These are phyloP conservation scores for Netelia inedita DNA, from an alignment of 2,888 invertebrate genomes.

Conservation along the genomic window DNA sequence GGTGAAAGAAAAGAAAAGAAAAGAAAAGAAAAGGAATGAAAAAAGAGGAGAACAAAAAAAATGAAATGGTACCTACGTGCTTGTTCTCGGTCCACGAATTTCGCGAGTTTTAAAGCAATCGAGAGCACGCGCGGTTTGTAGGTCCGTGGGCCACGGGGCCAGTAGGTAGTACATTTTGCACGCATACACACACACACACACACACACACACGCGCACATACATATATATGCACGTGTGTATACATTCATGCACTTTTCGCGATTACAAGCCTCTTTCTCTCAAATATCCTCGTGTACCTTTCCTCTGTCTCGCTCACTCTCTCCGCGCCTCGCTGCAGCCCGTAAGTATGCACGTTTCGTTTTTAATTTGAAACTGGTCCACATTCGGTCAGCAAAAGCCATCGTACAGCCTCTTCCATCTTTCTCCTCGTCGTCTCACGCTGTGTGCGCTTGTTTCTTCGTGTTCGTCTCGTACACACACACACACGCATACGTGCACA, in stretches of 20 bases:
- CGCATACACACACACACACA: not conserved
- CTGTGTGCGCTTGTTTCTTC: constrained; percentile 31
- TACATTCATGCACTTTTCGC: not conserved
- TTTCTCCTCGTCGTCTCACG: constrained; percentile 41
- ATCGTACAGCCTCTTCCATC: constrained; percentile 58
- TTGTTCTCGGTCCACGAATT: constrained; percentile 63
- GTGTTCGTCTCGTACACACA: constrained; percentile 9
- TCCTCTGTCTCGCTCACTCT: constrained; percentile 2
- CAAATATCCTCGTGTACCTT: not conserved
- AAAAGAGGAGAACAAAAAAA: constrained; percentile 23
- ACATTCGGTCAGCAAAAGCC: constrained; percentile 69
- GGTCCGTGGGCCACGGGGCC: constrained; percentile 82
- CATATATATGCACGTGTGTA: not conserved
- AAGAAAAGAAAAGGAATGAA: constrained; percentile 20
- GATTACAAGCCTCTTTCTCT: constrained; percentile 4
- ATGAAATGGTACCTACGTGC: constrained; percentile 69
- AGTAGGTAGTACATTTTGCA: constrained; percentile 69
- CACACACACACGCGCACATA: not conserved
- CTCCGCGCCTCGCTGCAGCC: constrained; percentile 14
- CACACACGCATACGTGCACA: not conserved
- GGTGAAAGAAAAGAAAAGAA: constrained; percentile 17
- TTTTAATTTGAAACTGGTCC: constrained; percentile 73
- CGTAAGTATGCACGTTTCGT: constrained; percentile 64
- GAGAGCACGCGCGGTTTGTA: constrained; percentile 77
- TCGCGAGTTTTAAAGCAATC: constrained; percentile 73